Conservation (phyloP, 2,888 invertebrate species). For the Deladenus siricidicola region DNA sequence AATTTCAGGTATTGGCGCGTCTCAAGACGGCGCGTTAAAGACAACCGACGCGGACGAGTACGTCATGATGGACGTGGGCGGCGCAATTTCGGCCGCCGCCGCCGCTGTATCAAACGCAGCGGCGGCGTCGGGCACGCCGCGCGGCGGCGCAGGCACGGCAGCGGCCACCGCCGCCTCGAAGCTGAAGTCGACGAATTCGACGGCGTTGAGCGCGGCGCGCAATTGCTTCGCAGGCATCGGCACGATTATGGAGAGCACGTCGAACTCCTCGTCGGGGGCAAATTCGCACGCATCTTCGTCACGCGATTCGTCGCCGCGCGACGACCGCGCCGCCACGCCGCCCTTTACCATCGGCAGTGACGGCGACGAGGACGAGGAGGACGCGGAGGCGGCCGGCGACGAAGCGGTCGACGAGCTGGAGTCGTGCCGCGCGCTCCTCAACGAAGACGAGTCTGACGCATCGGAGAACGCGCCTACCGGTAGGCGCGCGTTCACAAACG, state of each 20-base stretch:
- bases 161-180: not conserved
- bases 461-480: too few species aligned
- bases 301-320: too few species aligned
- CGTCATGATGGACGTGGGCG: constrained; percentile 5
- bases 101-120: not conserved
- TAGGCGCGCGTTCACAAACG: too few species aligned
- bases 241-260: constrained; percentile 16
- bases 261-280: constrained; percentile 2
- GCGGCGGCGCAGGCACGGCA: not conserved
- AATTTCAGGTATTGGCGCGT: not conserved
- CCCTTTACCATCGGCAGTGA: too few species aligned
- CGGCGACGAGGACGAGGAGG: too few species aligned
- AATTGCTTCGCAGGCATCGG: not conserved
- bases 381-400: too few species aligned
- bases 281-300: too few species aligned
- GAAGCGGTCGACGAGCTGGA: too few species aligned
- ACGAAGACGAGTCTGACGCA: too few species aligned
- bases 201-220: not conserved
- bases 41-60: not conserved
- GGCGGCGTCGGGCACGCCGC: not conserved
- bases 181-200: not conserved
- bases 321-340: too few species aligned
- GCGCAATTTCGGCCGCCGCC: not conserved
- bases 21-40: not conserved
- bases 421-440: too few species aligned